Conservation (phyloP, 2,888 invertebrate genomes). For the Rhodophaea formosa region DNA sequence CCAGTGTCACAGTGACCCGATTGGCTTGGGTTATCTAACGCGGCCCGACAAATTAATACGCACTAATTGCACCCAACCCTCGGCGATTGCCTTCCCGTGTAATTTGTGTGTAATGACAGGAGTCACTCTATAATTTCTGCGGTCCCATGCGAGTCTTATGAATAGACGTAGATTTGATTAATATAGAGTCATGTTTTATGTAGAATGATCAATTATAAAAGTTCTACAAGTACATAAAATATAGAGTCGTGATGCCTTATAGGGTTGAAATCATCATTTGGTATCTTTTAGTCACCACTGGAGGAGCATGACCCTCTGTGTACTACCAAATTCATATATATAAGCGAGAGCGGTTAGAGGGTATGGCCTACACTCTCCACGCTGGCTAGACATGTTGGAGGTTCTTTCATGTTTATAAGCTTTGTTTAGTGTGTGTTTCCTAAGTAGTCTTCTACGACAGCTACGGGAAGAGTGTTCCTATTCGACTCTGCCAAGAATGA, state of each 20-base stretch:
- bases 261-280: too few relatives aligned
- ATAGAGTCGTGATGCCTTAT: neutral
- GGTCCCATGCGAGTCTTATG: constrained; percentile 31
- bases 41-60: constrained; percentile 36
- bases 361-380: too few relatives aligned
- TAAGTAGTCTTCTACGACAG: too few relatives aligned
- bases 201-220: neutral
- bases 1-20: neutral
- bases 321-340: too few relatives aligned
- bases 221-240: neutral
- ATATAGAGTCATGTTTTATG: constrained; percentile 17
- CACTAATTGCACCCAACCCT: constrained; percentile 41
- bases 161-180: constrained; percentile 32
- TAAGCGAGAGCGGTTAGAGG: too few relatives aligned
- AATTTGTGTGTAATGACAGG: constrained; percentile 40
- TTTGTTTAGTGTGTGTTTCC: too few relatives aligned
- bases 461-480: too few relatives aligned
- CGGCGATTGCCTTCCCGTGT: constrained; percentile 44
- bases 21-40: constrained; percentile 17
- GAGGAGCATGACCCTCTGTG: too few relatives aligned
- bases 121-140: constrained; percentile 35
- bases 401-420: too few relatives aligned
- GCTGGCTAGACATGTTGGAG: too few relatives aligned
- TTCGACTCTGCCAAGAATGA: too few relatives aligned
- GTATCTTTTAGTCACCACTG: too few relatives aligned